A percentile compares a stretch with the other conserved stretches of the same genome.
Conservation (phyloP, 2,113 vertebrate genomes). For the Boulengeromyrus knoepffleri region DNA sequence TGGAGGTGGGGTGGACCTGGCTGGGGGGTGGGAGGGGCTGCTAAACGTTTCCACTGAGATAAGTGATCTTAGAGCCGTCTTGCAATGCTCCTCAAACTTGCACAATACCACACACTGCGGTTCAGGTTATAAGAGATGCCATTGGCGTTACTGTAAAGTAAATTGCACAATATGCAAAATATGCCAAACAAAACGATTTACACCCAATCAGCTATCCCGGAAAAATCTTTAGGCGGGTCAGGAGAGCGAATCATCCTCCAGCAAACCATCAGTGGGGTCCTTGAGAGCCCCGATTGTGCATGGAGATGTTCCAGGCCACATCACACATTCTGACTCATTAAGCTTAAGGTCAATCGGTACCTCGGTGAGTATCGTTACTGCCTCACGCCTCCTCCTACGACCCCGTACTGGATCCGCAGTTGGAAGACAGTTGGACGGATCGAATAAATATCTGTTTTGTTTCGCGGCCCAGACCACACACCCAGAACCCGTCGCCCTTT, state of each 20-base stretch:
- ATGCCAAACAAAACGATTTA: background rate
- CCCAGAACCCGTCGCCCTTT: background rate
- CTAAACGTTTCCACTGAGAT: constrained; percentile 67
- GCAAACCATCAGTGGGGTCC: background rate
- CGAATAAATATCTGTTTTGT: background rate
- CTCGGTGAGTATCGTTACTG: background rate
- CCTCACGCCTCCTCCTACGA: background rate
- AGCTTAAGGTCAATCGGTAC: background rate
- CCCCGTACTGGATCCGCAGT: background rate
- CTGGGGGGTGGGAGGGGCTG: background rate
- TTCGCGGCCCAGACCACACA: background rate
- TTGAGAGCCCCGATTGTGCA: background rate
- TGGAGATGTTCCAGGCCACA: background rate
- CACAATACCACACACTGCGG: background rate
- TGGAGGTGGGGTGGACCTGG: constrained; percentile 51
- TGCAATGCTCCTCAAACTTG: background rate
- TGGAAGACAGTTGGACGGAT: background rate
- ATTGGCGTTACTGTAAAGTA: background rate
- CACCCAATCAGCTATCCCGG: background rate
- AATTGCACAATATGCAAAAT: background rate
- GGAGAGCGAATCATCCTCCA: background rate
- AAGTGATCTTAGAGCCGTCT: constrained; percentile 49
- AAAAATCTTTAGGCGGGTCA: background rate
- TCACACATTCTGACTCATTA: background rate
- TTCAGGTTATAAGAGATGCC: background rate